phyloP scores from a whole-genome alignment of 2,113 vertebrate genomes.

The Eolophus roseicapilla region DNA sequence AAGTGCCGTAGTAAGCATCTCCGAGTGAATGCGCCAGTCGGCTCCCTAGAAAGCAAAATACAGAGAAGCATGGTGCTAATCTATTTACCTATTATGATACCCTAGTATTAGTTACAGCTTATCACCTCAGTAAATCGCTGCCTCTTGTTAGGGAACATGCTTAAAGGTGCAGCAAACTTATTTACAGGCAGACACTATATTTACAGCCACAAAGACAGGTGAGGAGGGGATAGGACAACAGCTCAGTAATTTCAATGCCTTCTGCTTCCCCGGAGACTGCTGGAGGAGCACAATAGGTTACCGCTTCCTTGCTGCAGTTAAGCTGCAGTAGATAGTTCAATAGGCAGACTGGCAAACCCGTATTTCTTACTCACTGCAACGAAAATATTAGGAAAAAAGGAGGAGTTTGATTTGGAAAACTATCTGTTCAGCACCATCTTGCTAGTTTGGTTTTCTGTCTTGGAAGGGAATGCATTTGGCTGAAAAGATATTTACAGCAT shows the following conservation, averaged over 20 bases:
- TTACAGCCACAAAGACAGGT: conserved; percentile 77
- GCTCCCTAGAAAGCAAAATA: conserved; percentile 70
- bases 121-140: conserved; percentile 89
- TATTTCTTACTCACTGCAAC: conserved; percentile 62
- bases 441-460: background rate
- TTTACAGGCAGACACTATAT: conserved; percentile 81
- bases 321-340: conserved; percentile 70
- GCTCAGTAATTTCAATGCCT: conserved; percentile 67
- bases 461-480: background rate
- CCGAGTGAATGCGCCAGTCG: background rate
- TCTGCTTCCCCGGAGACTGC: conserved; percentile 71
- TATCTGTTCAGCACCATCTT: conserved; percentile 15
- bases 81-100: conserved; percentile 85
- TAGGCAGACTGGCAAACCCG: conserved; percentile 49
- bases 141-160: conserved; percentile 75
- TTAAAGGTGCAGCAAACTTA: conserved; percentile 81
- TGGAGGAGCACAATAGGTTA: conserved; percentile 77
- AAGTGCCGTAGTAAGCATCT: conserved; percentile 42
- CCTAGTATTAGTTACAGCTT: conserved; percentile 89
- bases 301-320: conserved; percentile 68
- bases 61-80: conserved; percentile 52
- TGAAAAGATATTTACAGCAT: background rate
- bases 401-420: conserved; percentile 12
- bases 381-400: conserved; percentile 52
- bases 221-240: conserved; percentile 67